phyloP scores from a whole-genome alignment of 2,113 vertebrate species.

The Alligator mississippiensis region DNA sequence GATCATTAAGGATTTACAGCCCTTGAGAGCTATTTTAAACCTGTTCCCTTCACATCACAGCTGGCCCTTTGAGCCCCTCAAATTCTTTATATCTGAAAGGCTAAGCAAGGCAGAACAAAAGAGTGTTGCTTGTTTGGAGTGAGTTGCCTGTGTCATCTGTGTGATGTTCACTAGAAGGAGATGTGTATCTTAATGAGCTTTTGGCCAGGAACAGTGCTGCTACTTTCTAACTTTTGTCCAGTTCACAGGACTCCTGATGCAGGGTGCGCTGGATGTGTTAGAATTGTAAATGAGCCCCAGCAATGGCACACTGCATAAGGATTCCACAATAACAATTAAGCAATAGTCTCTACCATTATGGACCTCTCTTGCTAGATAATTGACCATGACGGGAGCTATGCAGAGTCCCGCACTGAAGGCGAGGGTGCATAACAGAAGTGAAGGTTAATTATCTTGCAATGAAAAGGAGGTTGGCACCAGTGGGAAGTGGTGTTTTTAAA shows the following conservation, averaged over 20 bases:
- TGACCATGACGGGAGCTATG: conserved; percentile 52
- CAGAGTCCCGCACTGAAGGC: conserved; percentile 39
- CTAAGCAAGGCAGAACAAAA: conserved; percentile 64
- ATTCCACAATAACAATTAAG: conserved; percentile 60
- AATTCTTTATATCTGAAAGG: conserved; percentile 72
- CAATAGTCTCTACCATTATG: neutral
- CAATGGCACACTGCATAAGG: conserved; percentile 1
- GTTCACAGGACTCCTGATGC: conserved; percentile 66
- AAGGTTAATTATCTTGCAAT: conserved; percentile 52
- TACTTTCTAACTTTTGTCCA: conserved; percentile 73
- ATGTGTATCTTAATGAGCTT: conserved; percentile 73
- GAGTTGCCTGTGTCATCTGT: conserved; percentile 64
- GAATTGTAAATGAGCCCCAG: conserved; percentile 74
- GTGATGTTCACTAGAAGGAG: conserved; percentile 66
- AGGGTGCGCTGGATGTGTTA: conserved; percentile 61
- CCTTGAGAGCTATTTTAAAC: conserved; percentile 73
- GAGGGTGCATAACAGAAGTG: conserved; percentile 16
- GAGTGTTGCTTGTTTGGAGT: conserved; percentile 56
- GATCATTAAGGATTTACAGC: conserved; percentile 78
- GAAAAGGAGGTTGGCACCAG: conserved; percentile 30
- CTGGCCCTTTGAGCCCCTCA: conserved; percentile 66
- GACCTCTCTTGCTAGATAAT: conserved; percentile 51
- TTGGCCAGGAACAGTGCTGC: conserved; percentile 57
- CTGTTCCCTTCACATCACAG: conserved; percentile 70
- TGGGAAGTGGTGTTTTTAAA: neutral